Base-by-base conservation (phyloP, 1,140 invertebrate genomes). In the Olivierus martensii region DNA sequence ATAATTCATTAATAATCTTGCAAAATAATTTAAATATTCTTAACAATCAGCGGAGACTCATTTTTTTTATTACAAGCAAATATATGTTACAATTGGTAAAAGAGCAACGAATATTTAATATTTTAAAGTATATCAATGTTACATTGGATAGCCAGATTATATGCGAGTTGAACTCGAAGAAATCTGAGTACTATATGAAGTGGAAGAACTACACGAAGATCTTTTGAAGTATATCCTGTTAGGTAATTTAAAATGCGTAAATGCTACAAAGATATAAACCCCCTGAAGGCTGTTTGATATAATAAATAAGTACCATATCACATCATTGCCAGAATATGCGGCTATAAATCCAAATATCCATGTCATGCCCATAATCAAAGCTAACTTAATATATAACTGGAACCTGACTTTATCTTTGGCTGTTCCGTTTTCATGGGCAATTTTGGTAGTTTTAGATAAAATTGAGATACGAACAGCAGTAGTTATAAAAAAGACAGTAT, bases 271-370 rank as follows among this genome's bases (percentile, higher is more conserved):
- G 48, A 74, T 70, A 46, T 73, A 73, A 15, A 68, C 62, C 0
- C 73, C 73, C 59, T 74, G 73, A 12, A 70, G 60, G 15, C 65
- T 64, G 55, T 71, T 73, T 46, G 73, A 63, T 1, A 73, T 53
- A 5, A 67, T 63, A 50, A 66, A 69, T 0, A 61, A 35, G 53
- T 67, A 69, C 65, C 67, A 67, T 6, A 65, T 48, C 12, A 49
- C 46, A 5, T 44, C 19, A 11, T 56, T 37, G 14, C 60, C 57
- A 3, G 47, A 21, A 9, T 68, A 51, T 5, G 65, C 60, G 9
- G 72, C 66, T 0, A 73, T 28, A 41, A 73, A 67, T 2, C 69
- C 71, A 18, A 70, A 66, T n/a, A 69, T 61, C 74, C 74, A 76
- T 0, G 71, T 70, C 10, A 74, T 46, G 5, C 73, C 73, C 70